phyloP scores from a whole-genome alignment of 2,113 vertebrate species.

The Leptodactylus fuscus region DNA sequence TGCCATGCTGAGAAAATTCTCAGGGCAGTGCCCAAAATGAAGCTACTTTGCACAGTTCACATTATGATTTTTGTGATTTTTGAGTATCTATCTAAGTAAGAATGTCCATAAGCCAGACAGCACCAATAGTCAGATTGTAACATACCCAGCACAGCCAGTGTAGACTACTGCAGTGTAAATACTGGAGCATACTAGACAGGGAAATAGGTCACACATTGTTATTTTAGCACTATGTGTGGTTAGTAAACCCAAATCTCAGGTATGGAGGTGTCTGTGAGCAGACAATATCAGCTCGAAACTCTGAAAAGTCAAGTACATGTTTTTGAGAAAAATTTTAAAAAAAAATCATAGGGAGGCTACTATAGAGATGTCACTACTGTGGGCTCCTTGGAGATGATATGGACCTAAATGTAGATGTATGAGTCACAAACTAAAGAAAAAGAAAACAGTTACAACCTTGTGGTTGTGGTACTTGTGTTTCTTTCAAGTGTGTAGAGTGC shows the following conservation, averaged over 20 bases:
- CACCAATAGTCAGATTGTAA: neutral
- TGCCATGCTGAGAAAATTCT: neutral
- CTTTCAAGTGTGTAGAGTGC: neutral
- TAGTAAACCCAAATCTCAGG: constrained; percentile 11
- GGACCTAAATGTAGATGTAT: neutral
- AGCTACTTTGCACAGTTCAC: neutral
- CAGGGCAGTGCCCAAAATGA: neutral
- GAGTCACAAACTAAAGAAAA: neutral
- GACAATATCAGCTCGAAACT: neutral
- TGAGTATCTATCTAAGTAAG: neutral
- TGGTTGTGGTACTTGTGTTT: constrained; percentile 33
- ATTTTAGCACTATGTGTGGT: constrained; percentile 9
- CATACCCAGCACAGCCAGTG: no score
- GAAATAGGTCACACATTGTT: constrained; percentile 35
- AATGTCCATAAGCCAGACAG: neutral
- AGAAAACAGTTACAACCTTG: constrained; percentile 11
- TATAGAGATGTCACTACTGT: neutral
- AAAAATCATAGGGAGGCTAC: neutral
- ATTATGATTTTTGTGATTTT: neutral
- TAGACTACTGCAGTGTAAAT: neutral
- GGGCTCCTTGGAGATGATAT: neutral
- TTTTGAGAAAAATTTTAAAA: no score
- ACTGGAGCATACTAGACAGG: neutral
- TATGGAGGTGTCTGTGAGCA: neutral
- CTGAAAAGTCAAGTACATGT: neutral